These are phyloP conservation scores for Steatocranus sp. DNA, from an alignment of 2,797 vertebrate genomes.

Conservation along the genomic window DNA sequence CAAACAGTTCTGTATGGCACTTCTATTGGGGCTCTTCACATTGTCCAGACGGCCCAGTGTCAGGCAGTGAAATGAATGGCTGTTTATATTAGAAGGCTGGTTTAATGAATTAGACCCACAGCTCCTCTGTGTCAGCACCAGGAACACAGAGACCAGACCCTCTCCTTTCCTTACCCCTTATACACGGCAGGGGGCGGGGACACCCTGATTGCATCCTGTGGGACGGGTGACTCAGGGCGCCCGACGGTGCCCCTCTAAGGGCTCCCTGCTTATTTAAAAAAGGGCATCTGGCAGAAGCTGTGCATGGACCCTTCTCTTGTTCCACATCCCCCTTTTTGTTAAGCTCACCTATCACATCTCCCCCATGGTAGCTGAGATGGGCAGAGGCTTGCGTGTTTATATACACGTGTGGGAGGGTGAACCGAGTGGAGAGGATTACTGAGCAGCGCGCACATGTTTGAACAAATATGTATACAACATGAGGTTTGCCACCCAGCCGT, in stretches of 20 bases:
- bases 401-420: slow-evolving; percentile 46
- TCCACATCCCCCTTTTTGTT: neutral
- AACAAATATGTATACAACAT: slow-evolving; percentile 83
- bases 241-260: slow-evolving; percentile 85
- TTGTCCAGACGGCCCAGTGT: slow-evolving; percentile 95
- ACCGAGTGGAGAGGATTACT: slow-evolving; percentile 76
- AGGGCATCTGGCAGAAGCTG: slow-evolving; percentile 91
- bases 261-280: slow-evolving; percentile 87
- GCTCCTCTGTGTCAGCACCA: slow-evolving; percentile 88
- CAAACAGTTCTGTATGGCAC: slow-evolving; percentile 55
- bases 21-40: slow-evolving; percentile 83
- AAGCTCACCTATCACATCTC: slow-evolving; percentile 32
- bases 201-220: slow-evolving; percentile 90
- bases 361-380: slow-evolving; percentile 21
- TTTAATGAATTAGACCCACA: slow-evolving; percentile 99
- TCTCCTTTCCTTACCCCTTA: slow-evolving; percentile 26
- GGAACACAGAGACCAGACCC: slow-evolving; percentile 90
- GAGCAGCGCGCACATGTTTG: slow-evolving; percentile 91
- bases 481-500: slow-evolving; percentile 69
- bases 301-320: neutral
- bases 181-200: slow-evolving; percentile 21
- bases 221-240: slow-evolving; percentile 79
- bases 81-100: slow-evolving; percentile 99
- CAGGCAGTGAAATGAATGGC: slow-evolving; percentile 95
- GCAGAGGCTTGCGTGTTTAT: slow-evolving; percentile 54